Percentiles rank a stretch among this genome's conserved stretches.
These are phyloP conservation scores for Caradrina clavipalpis DNA, from an alignment of 2,888 invertebrate species.

Conservation along the genomic window DNA sequence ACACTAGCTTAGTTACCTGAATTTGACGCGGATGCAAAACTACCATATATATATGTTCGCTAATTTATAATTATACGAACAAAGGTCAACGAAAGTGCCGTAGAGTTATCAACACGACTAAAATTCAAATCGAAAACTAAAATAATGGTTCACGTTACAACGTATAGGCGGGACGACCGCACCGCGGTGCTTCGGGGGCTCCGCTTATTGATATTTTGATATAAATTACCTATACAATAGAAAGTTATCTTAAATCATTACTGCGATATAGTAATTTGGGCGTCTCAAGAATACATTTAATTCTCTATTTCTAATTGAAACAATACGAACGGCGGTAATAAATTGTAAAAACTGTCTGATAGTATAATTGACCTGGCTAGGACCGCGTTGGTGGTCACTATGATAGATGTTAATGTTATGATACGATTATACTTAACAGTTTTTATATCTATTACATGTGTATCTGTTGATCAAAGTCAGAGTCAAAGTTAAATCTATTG, in stretches of 20 bases:
- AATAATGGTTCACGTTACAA: slow-evolving; percentile 79
- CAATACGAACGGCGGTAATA: slow-evolving; percentile 84
- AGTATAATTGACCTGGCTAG: slow-evolving; percentile 78
- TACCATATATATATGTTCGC: slow-evolving; percentile 20
- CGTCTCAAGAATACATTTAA: slow-evolving; percentile 84
- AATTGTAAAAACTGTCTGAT: slow-evolving; percentile 79
- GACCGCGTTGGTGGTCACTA: slow-evolving; percentile 82
- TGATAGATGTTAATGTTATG: slow-evolving; percentile 78
- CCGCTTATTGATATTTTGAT: slow-evolving; percentile 84
- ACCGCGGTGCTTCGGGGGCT: slow-evolving; percentile 78
- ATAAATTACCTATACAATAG: slow-evolving; percentile 82
- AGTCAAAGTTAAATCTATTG: no score
- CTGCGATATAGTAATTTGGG: slow-evolving; percentile 87
- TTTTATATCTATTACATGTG: slow-evolving; percentile 59
- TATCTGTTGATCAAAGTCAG: slow-evolving; percentile 39
- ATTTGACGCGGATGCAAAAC: no score
- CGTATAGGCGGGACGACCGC: slow-evolving; percentile 81
- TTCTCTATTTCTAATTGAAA: slow-evolving; percentile 88
- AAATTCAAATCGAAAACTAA: slow-evolving; percentile 77
- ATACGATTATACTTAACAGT: slow-evolving; percentile 66
- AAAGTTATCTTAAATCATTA: slow-evolving; percentile 81
- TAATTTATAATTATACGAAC: slow-evolving; percentile 51
- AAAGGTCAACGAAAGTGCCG: slow-evolving; percentile 65
- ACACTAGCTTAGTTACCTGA: no score
- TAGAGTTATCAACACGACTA: slow-evolving; percentile 56